A percentile compares a stretch with the other conserved stretches of the same genome.
Evolutionary conservation across 2,113 vertebrate genomes (phyloP).

Genomic region (Dendrocopos noguchii): DNA sequence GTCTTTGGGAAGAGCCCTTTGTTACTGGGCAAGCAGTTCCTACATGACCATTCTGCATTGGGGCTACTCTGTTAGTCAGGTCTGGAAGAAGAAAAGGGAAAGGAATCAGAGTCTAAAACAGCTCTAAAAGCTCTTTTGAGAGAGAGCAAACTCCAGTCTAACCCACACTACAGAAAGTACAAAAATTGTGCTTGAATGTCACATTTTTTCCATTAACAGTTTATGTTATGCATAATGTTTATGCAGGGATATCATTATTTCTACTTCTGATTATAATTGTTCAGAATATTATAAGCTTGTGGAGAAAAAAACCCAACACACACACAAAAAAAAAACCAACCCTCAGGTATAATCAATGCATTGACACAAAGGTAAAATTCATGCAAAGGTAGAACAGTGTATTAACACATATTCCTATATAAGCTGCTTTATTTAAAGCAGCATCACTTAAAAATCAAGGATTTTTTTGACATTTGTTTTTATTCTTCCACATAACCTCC

Average conservation of each 20-base stretch:
- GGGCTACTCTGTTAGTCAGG: not conserved
- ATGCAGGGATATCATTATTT: not conserved
- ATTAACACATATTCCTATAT: not conserved
- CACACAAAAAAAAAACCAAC: not conserved
- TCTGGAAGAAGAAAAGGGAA: not conserved
- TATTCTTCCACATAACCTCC: not conserved
- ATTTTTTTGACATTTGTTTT: not conserved
- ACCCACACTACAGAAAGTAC: not conserved
- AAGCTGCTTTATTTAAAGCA: not conserved
- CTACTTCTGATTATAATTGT: not conserved
- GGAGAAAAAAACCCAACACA: not conserved
- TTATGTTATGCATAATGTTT: not conserved
- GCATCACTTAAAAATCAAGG: not conserved
- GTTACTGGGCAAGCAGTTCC: not conserved
- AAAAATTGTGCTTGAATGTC: not conserved
- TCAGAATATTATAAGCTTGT: not conserved
- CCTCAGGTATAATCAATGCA: not conserved
- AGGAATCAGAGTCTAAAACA: not conserved
- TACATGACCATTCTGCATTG: not conserved
- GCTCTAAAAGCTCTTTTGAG: not conserved
- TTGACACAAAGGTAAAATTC: not conserved
- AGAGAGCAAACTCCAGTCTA: not conserved
- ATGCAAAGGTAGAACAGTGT: not conserved
- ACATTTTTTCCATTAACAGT: not conserved
- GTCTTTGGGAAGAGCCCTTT: not conserved